Percentiles rank a stretch among this genome's conserved stretches.
Conservation (phyloP, 2,113 vertebrate genomes). For the Perccottus glenii region DNA sequence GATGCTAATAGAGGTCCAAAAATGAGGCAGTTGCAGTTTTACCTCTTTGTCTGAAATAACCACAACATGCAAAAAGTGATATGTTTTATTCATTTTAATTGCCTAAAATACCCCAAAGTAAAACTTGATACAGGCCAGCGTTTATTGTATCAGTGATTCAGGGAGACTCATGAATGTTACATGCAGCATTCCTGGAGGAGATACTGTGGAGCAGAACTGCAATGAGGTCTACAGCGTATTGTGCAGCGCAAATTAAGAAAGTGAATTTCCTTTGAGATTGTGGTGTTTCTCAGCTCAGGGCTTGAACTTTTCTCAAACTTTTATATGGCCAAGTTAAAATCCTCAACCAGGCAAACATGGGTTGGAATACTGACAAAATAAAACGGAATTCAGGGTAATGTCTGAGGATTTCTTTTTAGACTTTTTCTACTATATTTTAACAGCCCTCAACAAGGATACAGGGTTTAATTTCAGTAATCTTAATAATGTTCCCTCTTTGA, state of each 20-base stretch:
- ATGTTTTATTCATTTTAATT: background rate
- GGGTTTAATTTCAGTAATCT: too few species aligned
- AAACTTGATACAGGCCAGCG: background rate
- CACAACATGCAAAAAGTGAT: background rate
- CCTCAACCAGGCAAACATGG: too few species aligned
- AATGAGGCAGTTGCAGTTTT: background rate
- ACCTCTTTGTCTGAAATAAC: background rate
- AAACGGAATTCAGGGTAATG: too few species aligned
- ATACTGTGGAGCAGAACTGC: background rate
- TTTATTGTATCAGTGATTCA: background rate
- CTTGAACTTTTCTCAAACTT: background rate
- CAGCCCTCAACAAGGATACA: too few species aligned
- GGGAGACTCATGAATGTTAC: slow-evolving; percentile 9
- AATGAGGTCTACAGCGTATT: slow-evolving; percentile 5
- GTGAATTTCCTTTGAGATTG: background rate
- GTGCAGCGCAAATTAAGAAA: slow-evolving; percentile 3
- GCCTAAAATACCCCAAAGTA: background rate
- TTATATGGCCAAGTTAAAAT: background rate
- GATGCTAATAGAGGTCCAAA: background rate
- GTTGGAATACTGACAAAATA: too few species aligned
- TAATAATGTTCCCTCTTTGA: too few species aligned
- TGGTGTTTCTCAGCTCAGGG: background rate
- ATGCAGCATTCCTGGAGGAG: slow-evolving; percentile 1
- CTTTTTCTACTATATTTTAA: background rate
- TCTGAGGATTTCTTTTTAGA: background rate